phyloP scores from a whole-genome alignment of 2,888 invertebrate species.

The Xanthorhoe spadicearia region DNA sequence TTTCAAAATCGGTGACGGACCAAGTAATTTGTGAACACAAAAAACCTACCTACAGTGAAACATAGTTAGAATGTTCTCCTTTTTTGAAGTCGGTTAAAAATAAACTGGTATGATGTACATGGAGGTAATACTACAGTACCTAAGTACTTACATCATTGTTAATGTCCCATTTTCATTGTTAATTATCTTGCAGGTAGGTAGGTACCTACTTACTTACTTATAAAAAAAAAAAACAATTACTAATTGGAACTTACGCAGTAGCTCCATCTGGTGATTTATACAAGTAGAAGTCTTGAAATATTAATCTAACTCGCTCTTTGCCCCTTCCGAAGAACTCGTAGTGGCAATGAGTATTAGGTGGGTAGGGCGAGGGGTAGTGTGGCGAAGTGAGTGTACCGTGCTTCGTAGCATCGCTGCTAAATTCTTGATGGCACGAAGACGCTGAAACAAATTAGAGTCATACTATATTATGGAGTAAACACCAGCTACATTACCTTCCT shows the following conservation, averaged over 20 bases:
- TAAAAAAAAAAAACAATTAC: not conserved
- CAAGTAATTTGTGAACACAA: too few species aligned
- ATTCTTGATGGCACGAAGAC: slow-evolving; percentile 90
- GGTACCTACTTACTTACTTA: not conserved
- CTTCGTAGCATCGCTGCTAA: slow-evolving; percentile 91
- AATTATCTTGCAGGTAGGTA: too few species aligned
- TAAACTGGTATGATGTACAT: too few species aligned
- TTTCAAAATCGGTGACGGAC: too few species aligned
- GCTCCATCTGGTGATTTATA: slow-evolving; percentile 86
- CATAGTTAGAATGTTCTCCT: too few species aligned
- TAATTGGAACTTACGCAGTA: slow-evolving; percentile 85
- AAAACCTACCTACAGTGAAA: too few species aligned
- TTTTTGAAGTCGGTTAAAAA: too few species aligned
- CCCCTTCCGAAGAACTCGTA: slow-evolving; percentile 95
- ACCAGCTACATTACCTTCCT: too few species aligned
- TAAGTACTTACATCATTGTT: too few species aligned
- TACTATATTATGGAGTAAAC: not conserved
- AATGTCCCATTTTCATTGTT: too few species aligned
- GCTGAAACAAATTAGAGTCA: slow-evolving; percentile 77
- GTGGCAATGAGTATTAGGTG: slow-evolving; percentile 91
- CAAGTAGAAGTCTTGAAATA: slow-evolving; percentile 93
- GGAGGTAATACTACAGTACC: too few species aligned
- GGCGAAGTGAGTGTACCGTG: slow-evolving; percentile 94
- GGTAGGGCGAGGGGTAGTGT: slow-evolving; percentile 93
- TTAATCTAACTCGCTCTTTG: slow-evolving; percentile 93